These are phyloP conservation scores for Danaus chrysippus DNA, from an alignment of 2,888 invertebrate genomes.

Conservation along the genomic window DNA sequence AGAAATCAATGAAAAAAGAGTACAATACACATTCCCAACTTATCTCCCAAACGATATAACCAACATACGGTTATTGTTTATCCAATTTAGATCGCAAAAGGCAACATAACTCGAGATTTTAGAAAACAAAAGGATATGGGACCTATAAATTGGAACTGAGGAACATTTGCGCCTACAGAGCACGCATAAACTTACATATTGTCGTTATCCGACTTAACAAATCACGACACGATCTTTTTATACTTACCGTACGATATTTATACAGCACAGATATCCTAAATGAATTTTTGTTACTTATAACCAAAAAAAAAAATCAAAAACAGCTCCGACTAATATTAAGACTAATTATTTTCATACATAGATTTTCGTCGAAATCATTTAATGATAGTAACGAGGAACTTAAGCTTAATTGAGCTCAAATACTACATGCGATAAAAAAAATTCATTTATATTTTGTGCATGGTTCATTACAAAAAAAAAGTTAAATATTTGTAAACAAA, in stretches of 20 bases:
- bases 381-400: no score
- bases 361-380: no score
- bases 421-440: no score
- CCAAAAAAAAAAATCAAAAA: no score
- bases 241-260: constrained; percentile 19
- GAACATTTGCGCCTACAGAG: constrained; percentile 49
- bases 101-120: constrained; percentile 30
- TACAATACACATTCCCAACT: constrained; percentile 3
- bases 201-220: constrained; percentile 49
- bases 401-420: no score
- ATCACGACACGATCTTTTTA: constrained; percentile 41
- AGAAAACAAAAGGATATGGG: constrained; percentile 44
- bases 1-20: not conserved
- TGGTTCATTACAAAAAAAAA: no score
- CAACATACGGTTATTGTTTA: constrained; percentile 27
- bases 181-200: constrained; percentile 43
- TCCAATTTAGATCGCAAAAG: constrained; percentile 32
- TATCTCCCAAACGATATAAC: constrained; percentile 20
- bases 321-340: no score
- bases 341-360: no score
- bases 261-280: no score
- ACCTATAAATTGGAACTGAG: constrained; percentile 44
- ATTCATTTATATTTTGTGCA: no score
- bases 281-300: no score
- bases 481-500: no score